These are phyloP conservation scores for Coptodon rendalli DNA, from an alignment of 2,113 vertebrate species.

Conservation along the genomic window DNA sequence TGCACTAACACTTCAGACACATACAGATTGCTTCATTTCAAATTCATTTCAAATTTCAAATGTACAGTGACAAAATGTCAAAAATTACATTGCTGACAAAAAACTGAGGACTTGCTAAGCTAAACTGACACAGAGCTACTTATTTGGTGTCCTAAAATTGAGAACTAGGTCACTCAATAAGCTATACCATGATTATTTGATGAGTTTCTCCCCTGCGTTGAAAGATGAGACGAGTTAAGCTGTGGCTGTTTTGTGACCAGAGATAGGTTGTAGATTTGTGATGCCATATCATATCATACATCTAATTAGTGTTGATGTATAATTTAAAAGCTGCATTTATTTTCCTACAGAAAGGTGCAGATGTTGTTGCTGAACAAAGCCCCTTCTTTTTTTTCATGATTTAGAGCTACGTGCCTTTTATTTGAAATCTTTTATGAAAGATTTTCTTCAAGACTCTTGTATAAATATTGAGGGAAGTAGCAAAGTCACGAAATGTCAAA, in stretches of 20 bases:
- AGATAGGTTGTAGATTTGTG: background rate
- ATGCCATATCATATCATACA: background rate
- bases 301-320: background rate
- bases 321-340: background rate
- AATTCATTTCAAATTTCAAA: background rate
- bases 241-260: background rate
- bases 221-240: background rate
- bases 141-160: background rate
- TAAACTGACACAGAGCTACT: background rate
- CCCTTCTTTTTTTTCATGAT: background rate
- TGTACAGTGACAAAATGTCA: background rate
- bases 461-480: background rate
- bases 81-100: background rate
- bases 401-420: background rate
- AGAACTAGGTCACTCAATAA: background rate
- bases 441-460: background rate
- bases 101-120: background rate
- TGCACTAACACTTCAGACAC: rapidly evolving
- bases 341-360: background rate
- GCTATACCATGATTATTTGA: conserved; percentile 2
- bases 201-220: background rate
- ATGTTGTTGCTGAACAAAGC: background rate
- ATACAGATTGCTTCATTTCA: background rate
- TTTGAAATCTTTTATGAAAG: rapidly evolving
- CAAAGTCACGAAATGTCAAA: background rate